These are phyloP conservation scores for Darevskia mixta DNA, from an alignment of 2,797 vertebrate genomes.

Conservation along the genomic window DNA sequence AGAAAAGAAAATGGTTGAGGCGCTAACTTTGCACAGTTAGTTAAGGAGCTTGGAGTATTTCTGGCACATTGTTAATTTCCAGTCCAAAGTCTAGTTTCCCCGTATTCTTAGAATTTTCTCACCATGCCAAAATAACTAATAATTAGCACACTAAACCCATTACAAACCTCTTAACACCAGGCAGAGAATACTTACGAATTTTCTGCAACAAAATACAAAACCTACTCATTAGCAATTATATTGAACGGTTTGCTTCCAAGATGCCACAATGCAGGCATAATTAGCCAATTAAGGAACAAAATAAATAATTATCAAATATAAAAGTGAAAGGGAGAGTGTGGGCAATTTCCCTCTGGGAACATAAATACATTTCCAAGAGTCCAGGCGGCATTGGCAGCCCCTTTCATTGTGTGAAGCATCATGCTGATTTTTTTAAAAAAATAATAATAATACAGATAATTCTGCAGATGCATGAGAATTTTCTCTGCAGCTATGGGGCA, in stretches of 20 bases:
- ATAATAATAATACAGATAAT: neutral
- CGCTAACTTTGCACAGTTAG: neutral
- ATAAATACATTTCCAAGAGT: slow-evolving; percentile 32
- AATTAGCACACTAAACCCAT: slow-evolving; percentile 21
- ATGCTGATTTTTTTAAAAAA: neutral
- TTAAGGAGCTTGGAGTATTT: neutral
- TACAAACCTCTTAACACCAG: slow-evolving; percentile 17
- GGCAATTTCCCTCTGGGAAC: neutral
- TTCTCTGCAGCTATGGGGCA: neutral
- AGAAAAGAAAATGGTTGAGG: too few species aligned
- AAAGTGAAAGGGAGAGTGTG: slow-evolving; percentile 27
- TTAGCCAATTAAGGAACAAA: slow-evolving; percentile 43
- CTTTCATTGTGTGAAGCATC: slow-evolving; percentile 10
- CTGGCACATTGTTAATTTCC: slow-evolving; percentile 20
- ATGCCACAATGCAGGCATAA: slow-evolving; percentile 23
- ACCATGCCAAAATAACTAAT: slow-evolving; percentile 40
- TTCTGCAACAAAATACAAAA: slow-evolving; percentile 16
- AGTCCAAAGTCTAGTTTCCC: slow-evolving; percentile 11
- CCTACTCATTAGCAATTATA: slow-evolving; percentile 48
- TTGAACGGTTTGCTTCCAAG: slow-evolving; percentile 43
- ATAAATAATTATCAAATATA: slow-evolving; percentile 32
- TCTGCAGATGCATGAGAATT: neutral
- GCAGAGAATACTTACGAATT: slow-evolving; percentile 29
- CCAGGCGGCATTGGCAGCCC: neutral
- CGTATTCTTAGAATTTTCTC: slow-evolving; percentile 21